Percentiles rank a stretch among this genome's conserved stretches.
Evolutionary conservation across 2,888 invertebrate genomes (phyloP).

Genomic region (Hybos culiciformis): DNA sequence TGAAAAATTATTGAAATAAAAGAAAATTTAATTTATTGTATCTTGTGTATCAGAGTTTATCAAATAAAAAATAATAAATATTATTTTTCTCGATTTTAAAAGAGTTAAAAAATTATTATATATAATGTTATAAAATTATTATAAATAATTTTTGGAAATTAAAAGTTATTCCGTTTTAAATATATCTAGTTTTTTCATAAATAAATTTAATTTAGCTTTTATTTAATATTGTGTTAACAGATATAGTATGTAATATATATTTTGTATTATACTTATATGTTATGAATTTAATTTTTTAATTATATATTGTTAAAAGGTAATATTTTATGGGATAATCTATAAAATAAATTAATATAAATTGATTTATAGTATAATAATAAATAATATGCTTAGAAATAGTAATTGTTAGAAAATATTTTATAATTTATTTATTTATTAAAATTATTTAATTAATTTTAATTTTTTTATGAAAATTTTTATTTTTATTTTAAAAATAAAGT

Average conservation of each 20-base stretch:
- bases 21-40: conserved; percentile 48
- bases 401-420: conserved; percentile 39
- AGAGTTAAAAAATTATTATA: conserved; percentile 44
- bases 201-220: conserved; percentile 39
- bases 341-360: conserved; percentile 42
- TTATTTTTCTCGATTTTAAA: conserved; percentile 46
- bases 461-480: conserved; percentile 34
- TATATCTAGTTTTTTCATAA: conserved; percentile 55
- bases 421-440: conserved; percentile 38
- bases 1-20: conserved; percentile 37
- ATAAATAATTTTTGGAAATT: conserved; percentile 46
- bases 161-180: conserved; percentile 52
- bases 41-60: conserved; percentile 62
- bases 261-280: too few species aligned
- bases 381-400: conserved; percentile 45
- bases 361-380: conserved; percentile 31
- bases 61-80: conserved; percentile 35
- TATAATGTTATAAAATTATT: conserved; percentile 48
- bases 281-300: conserved; percentile 23
- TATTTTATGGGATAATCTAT: conserved; percentile 47
- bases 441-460: conserved; percentile 35
- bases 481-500: conserved; percentile 33
- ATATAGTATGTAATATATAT: too few species aligned
- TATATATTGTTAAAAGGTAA: conserved; percentile 33
- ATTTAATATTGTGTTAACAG: too few species aligned